These are phyloP conservation scores for Mesodorylaimus sp. DNA, from an alignment of 2,888 invertebrate species.

Conservation along the genomic window DNA sequence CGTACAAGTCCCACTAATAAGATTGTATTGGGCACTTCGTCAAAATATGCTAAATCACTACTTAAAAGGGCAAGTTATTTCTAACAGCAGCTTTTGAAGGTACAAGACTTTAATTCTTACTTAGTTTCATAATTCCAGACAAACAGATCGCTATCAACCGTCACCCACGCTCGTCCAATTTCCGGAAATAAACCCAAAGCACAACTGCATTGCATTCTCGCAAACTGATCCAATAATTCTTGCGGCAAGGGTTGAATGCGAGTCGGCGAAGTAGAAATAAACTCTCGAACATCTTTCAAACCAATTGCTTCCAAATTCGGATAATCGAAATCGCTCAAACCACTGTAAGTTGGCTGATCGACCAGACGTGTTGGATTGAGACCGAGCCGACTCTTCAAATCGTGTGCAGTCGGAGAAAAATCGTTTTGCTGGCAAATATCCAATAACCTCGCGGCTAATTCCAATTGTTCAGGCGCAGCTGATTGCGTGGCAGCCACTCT, in stretches of 20 bases:
- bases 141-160: constrained; percentile 91
- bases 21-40: constrained; percentile 81
- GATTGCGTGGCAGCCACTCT: no score
- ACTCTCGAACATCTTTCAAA: constrained; percentile 51
- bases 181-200: constrained; percentile 93
- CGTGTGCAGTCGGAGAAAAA: no score
- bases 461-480: constrained; percentile 1
- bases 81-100: neutral
- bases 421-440: neutral
- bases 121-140: constrained; percentile 92
- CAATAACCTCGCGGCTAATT: neutral
- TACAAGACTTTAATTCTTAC: constrained; percentile 28
- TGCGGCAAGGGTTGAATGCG: constrained; percentile 72
- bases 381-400: no score
- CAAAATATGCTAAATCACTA: constrained; percentile 83
- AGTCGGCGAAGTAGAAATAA: constrained; percentile 55
- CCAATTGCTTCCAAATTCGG: constrained; percentile 52
- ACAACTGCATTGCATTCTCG: constrained; percentile 83
- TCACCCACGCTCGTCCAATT: constrained; percentile 85
- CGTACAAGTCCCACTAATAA: constrained; percentile 68
- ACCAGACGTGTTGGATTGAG: no score
- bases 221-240: constrained; percentile 83
- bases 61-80: constrained; percentile 35
- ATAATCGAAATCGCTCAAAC: constrained; percentile 73
- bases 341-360: constrained; percentile 65